Conservation (phyloP, 2,888 invertebrate genomes). For the Cantharis flavilabris region DNA sequence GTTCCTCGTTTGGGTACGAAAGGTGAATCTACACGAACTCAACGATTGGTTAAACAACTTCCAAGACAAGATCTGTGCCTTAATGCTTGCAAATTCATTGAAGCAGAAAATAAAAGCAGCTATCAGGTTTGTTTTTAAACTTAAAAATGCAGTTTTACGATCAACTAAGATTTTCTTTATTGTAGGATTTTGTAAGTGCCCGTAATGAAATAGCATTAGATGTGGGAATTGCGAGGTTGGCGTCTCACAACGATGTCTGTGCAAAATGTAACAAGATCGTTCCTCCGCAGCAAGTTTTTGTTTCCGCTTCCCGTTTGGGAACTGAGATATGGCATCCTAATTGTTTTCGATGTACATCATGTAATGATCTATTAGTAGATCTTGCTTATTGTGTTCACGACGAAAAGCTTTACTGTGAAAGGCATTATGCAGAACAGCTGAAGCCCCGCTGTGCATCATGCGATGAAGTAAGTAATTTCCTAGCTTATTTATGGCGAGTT, state of each 20-base stretch:
- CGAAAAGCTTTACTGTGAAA: conserved; percentile 85
- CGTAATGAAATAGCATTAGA: conserved; percentile 95
- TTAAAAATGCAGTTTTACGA: not conserved
- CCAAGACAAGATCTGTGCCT: conserved; percentile 93
- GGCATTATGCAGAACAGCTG: conserved; percentile 95
- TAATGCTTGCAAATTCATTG: conserved; percentile 86
- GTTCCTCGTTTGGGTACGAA: conserved; percentile 64
- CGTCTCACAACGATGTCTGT: conserved; percentile 61
- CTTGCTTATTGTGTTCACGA: conserved; percentile 94
- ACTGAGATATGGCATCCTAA: conserved; percentile 81
- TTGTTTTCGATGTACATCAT: conserved; percentile 89
- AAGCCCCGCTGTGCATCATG: conserved; percentile 96
- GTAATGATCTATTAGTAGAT: conserved; percentile 93
- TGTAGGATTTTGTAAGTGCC: conserved; percentile 87
- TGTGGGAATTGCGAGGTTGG: conserved; percentile 67
- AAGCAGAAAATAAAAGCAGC: conserved; percentile 74
- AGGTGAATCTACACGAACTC: conserved; percentile 80
- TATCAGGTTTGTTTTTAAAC: conserved; percentile 61
- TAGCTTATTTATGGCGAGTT: conserved; percentile 1
- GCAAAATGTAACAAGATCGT: conserved; percentile 81
- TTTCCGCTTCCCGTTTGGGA: conserved; percentile 57
- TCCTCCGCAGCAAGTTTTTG: conserved; percentile 78
- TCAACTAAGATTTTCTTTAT: conserved; percentile 23
- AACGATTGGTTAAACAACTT: conserved; percentile 84
- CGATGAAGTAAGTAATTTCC: conserved; percentile 86